Conservation (phyloP, 2,113 vertebrate species). For the Podiceps cristatus region DNA sequence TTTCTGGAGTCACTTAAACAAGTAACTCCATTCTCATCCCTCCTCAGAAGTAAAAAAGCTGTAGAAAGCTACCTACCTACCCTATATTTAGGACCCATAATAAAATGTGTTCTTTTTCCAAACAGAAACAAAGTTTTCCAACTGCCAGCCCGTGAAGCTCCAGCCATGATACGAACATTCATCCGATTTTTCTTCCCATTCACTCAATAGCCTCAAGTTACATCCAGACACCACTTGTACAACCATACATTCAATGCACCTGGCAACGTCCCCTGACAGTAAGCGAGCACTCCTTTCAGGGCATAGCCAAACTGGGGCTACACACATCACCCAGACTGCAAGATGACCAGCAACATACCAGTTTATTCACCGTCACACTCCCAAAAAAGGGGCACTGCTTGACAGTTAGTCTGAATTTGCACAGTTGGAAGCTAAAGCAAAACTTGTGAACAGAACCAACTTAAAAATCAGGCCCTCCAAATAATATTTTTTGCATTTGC, state of each 20-base stretch:
- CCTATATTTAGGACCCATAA: background rate
- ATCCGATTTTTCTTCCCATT: background rate
- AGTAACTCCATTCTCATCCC: background rate
- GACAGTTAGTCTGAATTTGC: background rate
- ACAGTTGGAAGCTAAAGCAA: background rate
- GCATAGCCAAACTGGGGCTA: background rate
- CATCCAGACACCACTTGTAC: fast-evolving
- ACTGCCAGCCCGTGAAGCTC: background rate
- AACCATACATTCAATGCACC: background rate
- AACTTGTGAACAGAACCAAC: background rate
- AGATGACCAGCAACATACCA: background rate
- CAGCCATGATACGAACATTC: background rate
- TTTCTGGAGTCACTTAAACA: background rate
- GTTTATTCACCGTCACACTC: background rate
- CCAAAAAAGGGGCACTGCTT: background rate
- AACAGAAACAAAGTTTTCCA: background rate
- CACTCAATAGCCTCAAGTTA: background rate
- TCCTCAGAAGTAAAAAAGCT: background rate
- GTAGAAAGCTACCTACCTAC: background rate
- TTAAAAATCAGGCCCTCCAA: background rate
- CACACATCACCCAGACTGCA: background rate
- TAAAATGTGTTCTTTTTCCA: background rate
- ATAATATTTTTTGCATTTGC: background rate
- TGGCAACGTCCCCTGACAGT: background rate
- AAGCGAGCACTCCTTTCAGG: fast-evolving